Conservation (phyloP, 2,888 invertebrate genomes). For the Sarcophaga carnaria region DNA sequence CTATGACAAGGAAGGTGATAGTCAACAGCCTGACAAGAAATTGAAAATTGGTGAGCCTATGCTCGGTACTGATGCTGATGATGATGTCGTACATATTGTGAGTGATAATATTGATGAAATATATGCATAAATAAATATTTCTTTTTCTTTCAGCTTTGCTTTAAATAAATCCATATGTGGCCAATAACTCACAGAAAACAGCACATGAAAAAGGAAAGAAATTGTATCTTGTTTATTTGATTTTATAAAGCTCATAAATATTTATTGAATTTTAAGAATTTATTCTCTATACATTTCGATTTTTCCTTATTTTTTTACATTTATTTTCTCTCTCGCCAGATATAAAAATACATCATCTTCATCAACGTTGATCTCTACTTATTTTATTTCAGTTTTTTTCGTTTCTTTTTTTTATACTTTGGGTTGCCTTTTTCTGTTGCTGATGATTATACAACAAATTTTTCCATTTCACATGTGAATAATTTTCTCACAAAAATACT, state of each 20-base stretch:
- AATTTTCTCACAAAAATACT: conserved; percentile 72
- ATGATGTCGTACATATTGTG: background rate
- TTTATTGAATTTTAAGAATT: conserved; percentile 80
- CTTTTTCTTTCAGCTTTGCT: conserved; percentile 31
- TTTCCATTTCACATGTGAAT: conserved; percentile 80
- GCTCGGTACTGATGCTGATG: background rate
- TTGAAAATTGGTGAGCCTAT: background rate
- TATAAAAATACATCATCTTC: conserved; percentile 18
- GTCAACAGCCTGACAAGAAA: background rate
- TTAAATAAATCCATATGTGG: conserved; percentile 65
- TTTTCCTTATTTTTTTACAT: conserved; percentile 49
- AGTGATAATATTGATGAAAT: background rate
- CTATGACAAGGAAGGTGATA: conserved; percentile 15
- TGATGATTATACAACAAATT: conserved; percentile 73
- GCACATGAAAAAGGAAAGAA: background rate
- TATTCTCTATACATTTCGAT: conserved; percentile 61
- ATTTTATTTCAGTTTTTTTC: conserved; percentile 14
- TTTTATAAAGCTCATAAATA: conserved; percentile 77
- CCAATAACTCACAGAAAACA: conserved; percentile 45
- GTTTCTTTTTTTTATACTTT: conserved; percentile 4
- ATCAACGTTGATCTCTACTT: conserved; percentile 17
- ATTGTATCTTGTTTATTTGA: conserved; percentile 56
- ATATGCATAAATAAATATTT: conserved; percentile 50
- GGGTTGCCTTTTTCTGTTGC: conserved; percentile 72
- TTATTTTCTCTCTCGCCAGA: background rate